Evolutionary conservation across 2,888 invertebrate genomes (phyloP).

Genomic region (Nasonovia ribisnigri): DNA sequence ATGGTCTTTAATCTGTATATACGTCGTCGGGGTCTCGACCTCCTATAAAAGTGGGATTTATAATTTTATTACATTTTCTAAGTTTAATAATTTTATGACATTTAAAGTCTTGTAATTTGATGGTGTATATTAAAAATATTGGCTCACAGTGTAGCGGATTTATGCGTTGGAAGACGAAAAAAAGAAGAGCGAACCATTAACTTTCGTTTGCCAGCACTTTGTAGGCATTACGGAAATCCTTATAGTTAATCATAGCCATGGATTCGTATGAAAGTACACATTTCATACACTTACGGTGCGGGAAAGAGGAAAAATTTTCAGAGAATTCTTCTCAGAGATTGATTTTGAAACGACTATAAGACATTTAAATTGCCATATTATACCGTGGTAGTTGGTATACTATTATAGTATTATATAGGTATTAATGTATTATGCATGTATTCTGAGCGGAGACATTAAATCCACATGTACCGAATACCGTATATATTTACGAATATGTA

Average conservation of each 20-base stretch:
- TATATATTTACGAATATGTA: neutral
- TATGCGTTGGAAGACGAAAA: neutral
- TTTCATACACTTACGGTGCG: neutral
- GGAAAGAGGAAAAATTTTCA: neutral
- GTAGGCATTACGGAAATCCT: neutral
- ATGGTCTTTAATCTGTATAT: neutral
- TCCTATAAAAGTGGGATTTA: neutral
- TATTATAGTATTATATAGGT: neutral
- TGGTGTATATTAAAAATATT: neutral
- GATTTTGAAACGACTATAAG: neutral
- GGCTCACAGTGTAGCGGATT: neutral
- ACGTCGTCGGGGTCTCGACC: neutral
- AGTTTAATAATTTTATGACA: neutral
- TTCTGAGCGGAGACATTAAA: neutral
- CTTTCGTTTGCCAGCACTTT: neutral
- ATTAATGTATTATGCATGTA: neutral
- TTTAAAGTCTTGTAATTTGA: neutral
- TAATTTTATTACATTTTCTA: neutral
- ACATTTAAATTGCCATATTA: neutral
- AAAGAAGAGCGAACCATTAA: neutral
- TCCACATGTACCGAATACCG: neutral
- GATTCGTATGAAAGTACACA: neutral
- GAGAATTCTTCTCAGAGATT: neutral
- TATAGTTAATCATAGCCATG: neutral
- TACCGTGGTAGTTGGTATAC: too few species aligned